A percentile compares a stretch with the other conserved stretches of the same genome.
phyloP scores from a whole-genome alignment of 2,888 invertebrate genomes.

The Chymomyza caudatula region DNA sequence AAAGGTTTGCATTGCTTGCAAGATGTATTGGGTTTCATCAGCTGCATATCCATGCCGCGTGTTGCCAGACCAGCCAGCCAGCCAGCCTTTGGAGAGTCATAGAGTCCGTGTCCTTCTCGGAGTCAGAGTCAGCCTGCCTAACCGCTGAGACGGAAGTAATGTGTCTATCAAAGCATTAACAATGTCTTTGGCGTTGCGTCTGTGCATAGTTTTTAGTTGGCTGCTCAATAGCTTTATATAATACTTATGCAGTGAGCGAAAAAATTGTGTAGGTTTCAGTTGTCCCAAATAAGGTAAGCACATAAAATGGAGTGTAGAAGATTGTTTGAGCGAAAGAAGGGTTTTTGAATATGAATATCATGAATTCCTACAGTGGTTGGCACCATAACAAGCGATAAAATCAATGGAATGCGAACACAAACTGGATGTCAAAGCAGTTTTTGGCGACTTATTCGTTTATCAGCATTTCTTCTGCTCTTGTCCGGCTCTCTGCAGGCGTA shows the following conservation, averaged over 20 bases:
- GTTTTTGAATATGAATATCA: too few relatives aligned
- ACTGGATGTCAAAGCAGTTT: too few relatives aligned
- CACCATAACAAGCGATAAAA: too few relatives aligned
- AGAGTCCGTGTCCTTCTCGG: background rate
- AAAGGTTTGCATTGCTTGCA: constrained; percentile 41
- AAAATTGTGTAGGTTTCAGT: background rate
- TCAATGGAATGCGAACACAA: too few relatives aligned
- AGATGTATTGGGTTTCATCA: constrained; percentile 65
- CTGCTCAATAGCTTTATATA: background rate
- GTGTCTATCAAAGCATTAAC: constrained; percentile 71
- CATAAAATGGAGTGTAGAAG: too few relatives aligned
- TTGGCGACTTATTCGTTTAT: too few relatives aligned
- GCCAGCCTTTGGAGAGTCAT: background rate
- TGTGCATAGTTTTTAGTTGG: constrained; percentile 3
- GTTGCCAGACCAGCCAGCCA: background rate
- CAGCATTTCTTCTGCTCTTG: too few relatives aligned
- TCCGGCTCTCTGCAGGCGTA: too few relatives aligned
- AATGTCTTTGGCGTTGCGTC: constrained; percentile 25
- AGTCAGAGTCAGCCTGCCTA: constrained; percentile 37
- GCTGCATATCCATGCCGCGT: constrained; percentile 22
- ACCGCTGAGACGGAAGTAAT: constrained; percentile 71
- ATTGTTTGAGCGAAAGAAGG: too few relatives aligned
- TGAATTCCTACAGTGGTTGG: too few relatives aligned
- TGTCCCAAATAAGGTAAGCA: too few relatives aligned
- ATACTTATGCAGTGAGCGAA: constrained; percentile 4